These are phyloP conservation scores for Papilio polyxenes DNA, from an alignment of 1,140 invertebrate genomes.

Conservation along the genomic window DNA sequence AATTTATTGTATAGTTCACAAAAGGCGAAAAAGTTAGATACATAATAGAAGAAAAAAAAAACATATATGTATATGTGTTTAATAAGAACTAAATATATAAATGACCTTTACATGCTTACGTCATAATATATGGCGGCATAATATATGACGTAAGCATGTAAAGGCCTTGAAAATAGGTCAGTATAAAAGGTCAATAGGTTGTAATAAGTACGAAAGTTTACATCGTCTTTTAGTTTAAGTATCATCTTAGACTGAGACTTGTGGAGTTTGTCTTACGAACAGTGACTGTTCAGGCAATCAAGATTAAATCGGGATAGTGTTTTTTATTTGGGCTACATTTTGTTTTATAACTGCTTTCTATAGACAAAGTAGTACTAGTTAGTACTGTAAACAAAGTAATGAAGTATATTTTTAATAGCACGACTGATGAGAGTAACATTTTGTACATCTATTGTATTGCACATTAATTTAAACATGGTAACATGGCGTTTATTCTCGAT, in stretches of 20 bases:
- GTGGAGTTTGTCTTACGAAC: neutral
- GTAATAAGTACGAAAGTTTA: neutral
- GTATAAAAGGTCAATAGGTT: neutral
- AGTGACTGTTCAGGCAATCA: neutral
- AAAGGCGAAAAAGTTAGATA: neutral
- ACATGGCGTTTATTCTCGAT: too few relatives aligned
- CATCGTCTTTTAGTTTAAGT: constrained; percentile 4
- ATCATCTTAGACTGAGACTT: neutral
- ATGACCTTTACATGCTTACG: too few relatives aligned
- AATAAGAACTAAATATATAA: neutral
- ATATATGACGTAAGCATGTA: constrained; percentile 2
- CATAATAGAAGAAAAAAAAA: neutral
- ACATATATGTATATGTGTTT: neutral
- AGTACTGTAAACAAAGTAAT: neutral
- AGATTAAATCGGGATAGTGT: neutral
- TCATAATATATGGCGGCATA: too few relatives aligned
- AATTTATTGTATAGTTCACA: neutral
- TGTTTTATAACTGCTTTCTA: neutral
- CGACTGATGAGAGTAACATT: too few relatives aligned
- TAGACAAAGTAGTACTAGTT: too few relatives aligned
- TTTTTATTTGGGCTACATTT: neutral
- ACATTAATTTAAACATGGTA: too few relatives aligned
- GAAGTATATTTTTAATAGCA: neutral
- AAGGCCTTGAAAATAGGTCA: neutral
- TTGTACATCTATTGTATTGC: too few relatives aligned